Evolutionary conservation across 2,888 invertebrate genomes (phyloP), one percentile per base, ranked within the genome.

Genomic region (Pterobdella sp.): DNA sequence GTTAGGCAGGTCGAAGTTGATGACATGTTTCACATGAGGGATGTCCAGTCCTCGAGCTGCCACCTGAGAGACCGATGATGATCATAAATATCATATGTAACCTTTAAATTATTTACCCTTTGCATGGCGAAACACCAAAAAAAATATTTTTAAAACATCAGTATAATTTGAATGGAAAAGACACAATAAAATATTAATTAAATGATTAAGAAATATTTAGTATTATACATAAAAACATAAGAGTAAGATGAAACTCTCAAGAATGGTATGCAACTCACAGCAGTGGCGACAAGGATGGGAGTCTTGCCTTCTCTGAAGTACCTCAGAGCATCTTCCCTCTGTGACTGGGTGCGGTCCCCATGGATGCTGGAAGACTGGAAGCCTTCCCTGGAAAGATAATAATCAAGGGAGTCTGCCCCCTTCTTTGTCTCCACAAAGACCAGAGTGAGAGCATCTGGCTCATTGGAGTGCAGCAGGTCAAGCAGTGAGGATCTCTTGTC

Each of bases 351-450:
- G 77, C 97, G 89, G 85, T 99, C 98, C 75, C 98, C 99, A 85
- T 99, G 99, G 83, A 99, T 99, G 79, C 96, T 95, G 77, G 96
- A 96, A 76, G 96, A 97, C 63, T 94, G 94, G 86, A 94, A 97
- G 73, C 92, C 90, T 83, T 91, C 90, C 77, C 88, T 87, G 83
- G 91, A 90, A 79, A 99, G 87, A 85, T 91, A 98, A 81, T 95
- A 94, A 81, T 97, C 96, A 77, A 99, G 87, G 76, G 92, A 91
- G 84, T 97, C 97, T 42, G 97, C 98, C 81, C 93, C 98, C 84
- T 96, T 95, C 84, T 98, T 99, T 26, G 98, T 99, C 85, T 99
- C 98, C 73, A 99, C 98, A 84, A 99, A 99, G 73, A 96, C 94
- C 77, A 99, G 87, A 1, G 96, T 96, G 77, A 98, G 87, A 78